Conservation (phyloP, 1,140 invertebrate genomes). For the Lepidurus arcticus region DNA sequence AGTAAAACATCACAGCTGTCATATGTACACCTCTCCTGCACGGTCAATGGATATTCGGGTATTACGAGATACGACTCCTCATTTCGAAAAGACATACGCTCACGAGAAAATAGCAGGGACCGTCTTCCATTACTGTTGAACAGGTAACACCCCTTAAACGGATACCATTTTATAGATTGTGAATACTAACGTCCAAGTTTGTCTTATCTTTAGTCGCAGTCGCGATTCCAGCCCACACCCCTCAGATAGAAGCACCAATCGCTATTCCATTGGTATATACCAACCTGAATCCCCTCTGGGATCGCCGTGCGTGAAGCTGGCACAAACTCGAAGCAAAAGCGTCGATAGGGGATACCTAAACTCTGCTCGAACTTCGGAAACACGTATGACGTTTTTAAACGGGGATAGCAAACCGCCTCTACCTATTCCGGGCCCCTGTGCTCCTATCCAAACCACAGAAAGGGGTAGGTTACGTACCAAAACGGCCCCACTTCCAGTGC, state of each 20-base stretch:
- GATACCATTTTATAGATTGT: conserved; percentile 26
- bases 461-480: conserved; percentile 24
- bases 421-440: not conserved
- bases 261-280: conserved; percentile 39
- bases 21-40: conserved; percentile 79
- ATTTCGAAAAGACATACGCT: conserved; percentile 58
- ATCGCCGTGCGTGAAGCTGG: conserved; percentile 17
- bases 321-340: conserved; percentile 32
- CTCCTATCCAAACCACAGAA: not conserved
- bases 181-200: conserved; percentile 32
- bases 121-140: conserved; percentile 38
- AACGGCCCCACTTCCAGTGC: conserved; percentile 1
- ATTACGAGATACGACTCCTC: conserved; percentile 66
- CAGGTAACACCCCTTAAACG: conserved; percentile 36
- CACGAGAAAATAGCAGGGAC: conserved; percentile 42
- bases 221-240: conserved; percentile 29
- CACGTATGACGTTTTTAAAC: not conserved
- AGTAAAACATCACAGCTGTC: conserved; percentile 53
- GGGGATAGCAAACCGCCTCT: conserved; percentile 3
- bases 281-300: conserved; percentile 25
- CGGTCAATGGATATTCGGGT: conserved; percentile 80
- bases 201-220: conserved; percentile 32
- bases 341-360: conserved; percentile 33
- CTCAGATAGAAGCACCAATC: conserved; percentile 40
- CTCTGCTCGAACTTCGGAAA: conserved; percentile 23